Base-by-base conservation (phyloP, 2,888 invertebrate species). In the Lutraria lutraria region DNA sequence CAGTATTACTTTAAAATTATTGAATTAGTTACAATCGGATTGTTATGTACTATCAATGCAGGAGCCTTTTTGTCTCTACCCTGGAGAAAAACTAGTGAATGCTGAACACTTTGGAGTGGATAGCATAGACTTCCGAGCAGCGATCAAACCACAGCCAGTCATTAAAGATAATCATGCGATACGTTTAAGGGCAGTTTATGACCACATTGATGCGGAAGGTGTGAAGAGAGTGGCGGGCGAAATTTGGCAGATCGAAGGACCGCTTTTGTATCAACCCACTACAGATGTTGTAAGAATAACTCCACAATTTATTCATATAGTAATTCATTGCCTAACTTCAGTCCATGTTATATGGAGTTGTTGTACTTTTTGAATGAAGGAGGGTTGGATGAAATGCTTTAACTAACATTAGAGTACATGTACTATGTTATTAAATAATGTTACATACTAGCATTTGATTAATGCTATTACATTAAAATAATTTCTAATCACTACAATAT, bases 1-100 rank as follows among this genome's bases (percentile, higher is more conserved):
- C n/a, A n/a, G 43, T 43, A 4, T 43, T 4, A 43, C 43, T 43
- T 4, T 43, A 8, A 43, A 43, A 43, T 43, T 4, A 43, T 4
- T 43, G 8, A 43, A 4, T 43, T 43, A 8, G 43, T 43, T 43
- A 8, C 43, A 43, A 43, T 43, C 43, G 2, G 43, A 43, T 43
- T 43, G 43, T 43, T 43, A 43, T 43, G 43, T 43, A 12, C 25
- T 56, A 2, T n/a, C 31, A 85, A 86, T 53, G 88, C 88, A 96
- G 94, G 95, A 95, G 86, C 96, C 96, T 68, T 96, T 96, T 90
- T 95, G 95, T 31, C 92, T 96, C 19, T 96, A 95, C 90, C 96
- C 96, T 25, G 96, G 96, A 3, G 96, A 96, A 89, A 81, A 76
- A n/a, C 90, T 96, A 31, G 89, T 91, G n/a, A 93, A 90, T n/a